A percentile compares a stretch with the other conserved stretches of the same genome.
Evolutionary conservation across 2,113 vertebrate genomes (phyloP).

Genomic region (Excalfactoria chinensis): DNA sequence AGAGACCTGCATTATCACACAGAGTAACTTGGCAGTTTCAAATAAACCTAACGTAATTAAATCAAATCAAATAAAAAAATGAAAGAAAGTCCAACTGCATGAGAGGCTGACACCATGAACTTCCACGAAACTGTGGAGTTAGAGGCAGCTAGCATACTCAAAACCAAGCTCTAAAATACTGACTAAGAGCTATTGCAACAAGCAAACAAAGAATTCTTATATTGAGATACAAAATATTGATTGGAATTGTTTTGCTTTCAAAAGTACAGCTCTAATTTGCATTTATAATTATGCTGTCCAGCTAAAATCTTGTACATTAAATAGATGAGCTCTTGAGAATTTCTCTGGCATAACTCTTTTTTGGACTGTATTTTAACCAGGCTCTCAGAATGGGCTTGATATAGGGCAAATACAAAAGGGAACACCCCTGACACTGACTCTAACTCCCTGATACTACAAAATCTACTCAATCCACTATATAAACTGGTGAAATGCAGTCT

Average conservation of each 20-base stretch:
- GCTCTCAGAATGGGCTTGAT: neutral
- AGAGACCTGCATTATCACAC: constrained; percentile 44
- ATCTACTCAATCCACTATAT: neutral
- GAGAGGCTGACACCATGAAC: neutral
- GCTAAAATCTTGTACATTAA: neutral
- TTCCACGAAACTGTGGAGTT: neutral
- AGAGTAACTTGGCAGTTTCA: constrained; percentile 30
- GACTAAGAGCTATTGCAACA: neutral
- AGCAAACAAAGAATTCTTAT: neutral
- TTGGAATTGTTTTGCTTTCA: neutral
- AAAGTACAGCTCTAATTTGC: neutral
- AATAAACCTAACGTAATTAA: constrained; percentile 46
- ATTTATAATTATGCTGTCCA: neutral
- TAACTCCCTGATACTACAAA: neutral
- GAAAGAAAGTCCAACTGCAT: neutral
- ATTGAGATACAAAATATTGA: neutral
- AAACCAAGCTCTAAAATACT: neutral
- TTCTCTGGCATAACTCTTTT: neutral
- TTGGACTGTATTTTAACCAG: neutral
- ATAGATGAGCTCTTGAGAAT: neutral
- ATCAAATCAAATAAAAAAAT: constrained; percentile 22
- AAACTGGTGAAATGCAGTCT: neutral
- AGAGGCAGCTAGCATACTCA: neutral
- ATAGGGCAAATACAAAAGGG: neutral
- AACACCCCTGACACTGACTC: neutral